Percentiles rank a stretch among this genome's conserved stretches.
Conservation (phyloP, 1,140 invertebrate genomes). For the Drosophila kepulauana region DNA sequence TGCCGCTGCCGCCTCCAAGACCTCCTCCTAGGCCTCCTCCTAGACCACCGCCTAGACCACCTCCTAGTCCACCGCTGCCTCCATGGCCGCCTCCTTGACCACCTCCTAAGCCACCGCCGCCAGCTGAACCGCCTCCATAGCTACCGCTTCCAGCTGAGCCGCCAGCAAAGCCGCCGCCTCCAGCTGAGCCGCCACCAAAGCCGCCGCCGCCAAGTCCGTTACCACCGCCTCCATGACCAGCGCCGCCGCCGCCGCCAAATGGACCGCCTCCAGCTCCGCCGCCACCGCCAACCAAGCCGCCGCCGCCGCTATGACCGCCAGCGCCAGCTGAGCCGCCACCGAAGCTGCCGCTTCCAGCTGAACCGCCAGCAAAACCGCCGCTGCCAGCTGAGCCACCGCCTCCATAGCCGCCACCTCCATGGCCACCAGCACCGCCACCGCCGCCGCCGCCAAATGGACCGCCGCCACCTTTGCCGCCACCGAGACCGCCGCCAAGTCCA, state of each 20-base stretch:
- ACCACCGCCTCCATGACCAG: slow-evolving; percentile 11
- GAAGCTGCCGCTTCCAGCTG: slow-evolving; percentile 20
- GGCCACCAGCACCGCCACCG: slow-evolving; percentile 15
- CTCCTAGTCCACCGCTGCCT: slow-evolving; percentile 35
- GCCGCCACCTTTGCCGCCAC: slow-evolving; percentile 19
- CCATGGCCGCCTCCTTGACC: slow-evolving; percentile 15
- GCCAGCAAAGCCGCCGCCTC: slow-evolving; percentile 31
- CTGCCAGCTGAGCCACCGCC: slow-evolving; percentile 4
- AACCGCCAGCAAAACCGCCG: slow-evolving; percentile 23
- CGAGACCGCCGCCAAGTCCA: slow-evolving; percentile 18
- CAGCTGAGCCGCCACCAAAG: slow-evolving; percentile 22
- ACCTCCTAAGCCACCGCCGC: neutral
- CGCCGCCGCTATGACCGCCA: slow-evolving; percentile 11
- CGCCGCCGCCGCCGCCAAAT: slow-evolving; percentile 26
- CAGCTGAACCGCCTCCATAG: slow-evolving; percentile 10
- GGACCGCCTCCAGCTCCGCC: slow-evolving; percentile 30
- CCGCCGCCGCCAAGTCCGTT: slow-evolving; percentile 22
- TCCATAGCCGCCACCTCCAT: slow-evolving; percentile 18
- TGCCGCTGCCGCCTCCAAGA: slow-evolving; percentile 18
- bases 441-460: slow-evolving; percentile 18
- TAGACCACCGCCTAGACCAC: slow-evolving; percentile 32
- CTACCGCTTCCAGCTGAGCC: slow-evolving; percentile 11
- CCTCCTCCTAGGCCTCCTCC: slow-evolving; percentile 33
- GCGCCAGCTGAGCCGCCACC: slow-evolving; percentile 13
- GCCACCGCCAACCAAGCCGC: slow-evolving; percentile 20